These are phyloP conservation scores for Schizopygopsis pylzovi DNA, from an alignment of 2,797 vertebrate genomes.

Conservation along the genomic window DNA sequence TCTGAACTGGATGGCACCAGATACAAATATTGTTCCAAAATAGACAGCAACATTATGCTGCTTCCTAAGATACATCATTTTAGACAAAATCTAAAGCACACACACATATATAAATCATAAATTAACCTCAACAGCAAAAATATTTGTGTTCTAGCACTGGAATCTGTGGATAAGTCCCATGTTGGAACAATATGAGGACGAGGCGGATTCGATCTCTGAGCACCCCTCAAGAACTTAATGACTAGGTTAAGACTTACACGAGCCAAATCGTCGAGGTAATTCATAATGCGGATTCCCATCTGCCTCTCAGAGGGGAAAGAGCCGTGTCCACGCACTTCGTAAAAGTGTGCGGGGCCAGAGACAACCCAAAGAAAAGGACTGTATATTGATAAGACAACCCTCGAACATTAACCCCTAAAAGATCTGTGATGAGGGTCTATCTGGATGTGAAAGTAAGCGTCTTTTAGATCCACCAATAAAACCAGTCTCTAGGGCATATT, in stretches of 20 bases:
- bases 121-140: not conserved
- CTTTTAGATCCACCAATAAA: too few species aligned
- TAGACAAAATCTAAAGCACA: not conserved
- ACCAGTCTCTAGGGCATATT: too few species aligned
- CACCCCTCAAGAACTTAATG: too few species aligned
- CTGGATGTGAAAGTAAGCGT: too few species aligned
- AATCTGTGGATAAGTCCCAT: not conserved
- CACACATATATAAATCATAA: not conserved
- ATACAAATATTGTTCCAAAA: not conserved
- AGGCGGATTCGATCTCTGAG: not conserved
- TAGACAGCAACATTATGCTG: not conserved
- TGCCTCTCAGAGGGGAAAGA: too few species aligned
- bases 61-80: not conserved
- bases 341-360: too few species aligned
- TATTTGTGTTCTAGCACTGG: not conserved
- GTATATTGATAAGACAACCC: too few species aligned
- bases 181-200: not conserved
- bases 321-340: too few species aligned
- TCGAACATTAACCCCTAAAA: too few species aligned
- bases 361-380: too few species aligned
- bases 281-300: not conserved
- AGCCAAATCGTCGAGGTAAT: not conserved
- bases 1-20: not conserved
- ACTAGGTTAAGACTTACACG: not conserved
- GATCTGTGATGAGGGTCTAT: too few species aligned